These are phyloP conservation scores for Alauda arvensis DNA, from an alignment of 2,797 vertebrate species.

Conservation along the genomic window DNA sequence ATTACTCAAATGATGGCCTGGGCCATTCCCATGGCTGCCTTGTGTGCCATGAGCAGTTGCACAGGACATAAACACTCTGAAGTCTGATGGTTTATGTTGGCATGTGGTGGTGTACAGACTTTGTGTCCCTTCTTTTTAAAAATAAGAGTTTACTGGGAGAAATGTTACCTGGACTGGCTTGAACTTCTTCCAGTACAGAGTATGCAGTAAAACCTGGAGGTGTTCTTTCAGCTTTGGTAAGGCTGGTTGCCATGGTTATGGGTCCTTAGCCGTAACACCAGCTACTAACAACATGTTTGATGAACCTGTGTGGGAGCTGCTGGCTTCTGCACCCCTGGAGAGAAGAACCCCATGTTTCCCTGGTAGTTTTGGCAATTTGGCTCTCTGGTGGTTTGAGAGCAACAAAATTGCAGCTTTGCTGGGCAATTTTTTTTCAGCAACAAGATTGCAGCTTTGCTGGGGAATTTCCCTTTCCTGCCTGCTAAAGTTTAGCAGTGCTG, in stretches of 20 bases:
- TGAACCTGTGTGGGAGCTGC: background rate
- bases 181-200: background rate
- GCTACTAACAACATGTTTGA: background rate
- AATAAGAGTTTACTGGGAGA: background rate
- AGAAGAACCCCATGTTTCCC: accelerated
- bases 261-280: background rate
- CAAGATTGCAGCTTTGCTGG: background rate
- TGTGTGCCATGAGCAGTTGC: background rate
- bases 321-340: background rate
- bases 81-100: background rate
- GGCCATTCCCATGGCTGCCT: background rate
- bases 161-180: background rate
- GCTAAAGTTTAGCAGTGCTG: background rate
- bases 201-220: background rate
- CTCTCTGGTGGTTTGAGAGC: background rate
- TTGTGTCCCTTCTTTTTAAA: background rate
- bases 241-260: background rate
- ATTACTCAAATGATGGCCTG: background rate
- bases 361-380: background rate
- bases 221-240: background rate
- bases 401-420: background rate
- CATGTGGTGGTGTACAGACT: background rate
- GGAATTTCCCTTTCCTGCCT: background rate
- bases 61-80: background rate
- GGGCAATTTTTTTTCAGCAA: background rate